A percentile compares a stretch with the other conserved stretches of the same genome.
Conservation (phyloP, 1,140 invertebrate genomes). For the Sitodiplosis mosellana region DNA sequence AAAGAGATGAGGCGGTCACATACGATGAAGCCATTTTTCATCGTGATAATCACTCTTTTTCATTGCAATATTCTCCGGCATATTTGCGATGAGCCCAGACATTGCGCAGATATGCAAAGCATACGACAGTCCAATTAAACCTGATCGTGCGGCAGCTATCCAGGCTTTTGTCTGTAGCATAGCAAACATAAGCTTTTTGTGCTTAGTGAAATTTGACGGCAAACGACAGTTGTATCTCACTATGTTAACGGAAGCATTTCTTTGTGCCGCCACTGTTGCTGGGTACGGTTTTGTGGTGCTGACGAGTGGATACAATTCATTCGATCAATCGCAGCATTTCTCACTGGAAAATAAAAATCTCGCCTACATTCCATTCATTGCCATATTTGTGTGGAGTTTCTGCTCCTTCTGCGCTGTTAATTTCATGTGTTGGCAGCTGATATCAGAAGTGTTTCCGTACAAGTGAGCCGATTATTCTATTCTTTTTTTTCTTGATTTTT, state of each 20-base stretch:
- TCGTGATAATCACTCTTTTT: constrained; percentile 30
- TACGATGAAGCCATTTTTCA: constrained; percentile 27
- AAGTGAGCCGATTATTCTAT: constrained; percentile 7
- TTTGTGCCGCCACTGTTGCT: neutral
- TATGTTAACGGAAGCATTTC: constrained; percentile 26
- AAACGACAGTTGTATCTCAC: constrained; percentile 26
- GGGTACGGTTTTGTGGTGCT: neutral
- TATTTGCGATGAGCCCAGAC: constrained; percentile 36
- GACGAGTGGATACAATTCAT: neutral
- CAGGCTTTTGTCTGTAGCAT: neutral
- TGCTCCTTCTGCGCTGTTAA: neutral
- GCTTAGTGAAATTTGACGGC: constrained; percentile 18
- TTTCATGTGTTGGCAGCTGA: constrained; percentile 26
- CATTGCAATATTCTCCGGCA: constrained; percentile 13
- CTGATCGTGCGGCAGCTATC: constrained; percentile 26
- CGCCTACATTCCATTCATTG: neutral
- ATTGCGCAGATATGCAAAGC: constrained; percentile 32
- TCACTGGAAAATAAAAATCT: neutral
- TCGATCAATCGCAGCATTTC: neutral
- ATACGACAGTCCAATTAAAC: constrained; percentile 27
- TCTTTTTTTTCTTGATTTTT: too few relatives aligned
- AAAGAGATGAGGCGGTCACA: constrained; percentile 28
- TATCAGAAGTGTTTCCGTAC: constrained; percentile 27
- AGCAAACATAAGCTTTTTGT: constrained; percentile 4
- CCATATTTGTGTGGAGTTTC: neutral